A percentile compares a stretch with the other conserved stretches of the same genome.
Evolutionary conservation across 2,888 invertebrate genomes (phyloP).

Genomic region (Cloeon dipterum): DNA sequence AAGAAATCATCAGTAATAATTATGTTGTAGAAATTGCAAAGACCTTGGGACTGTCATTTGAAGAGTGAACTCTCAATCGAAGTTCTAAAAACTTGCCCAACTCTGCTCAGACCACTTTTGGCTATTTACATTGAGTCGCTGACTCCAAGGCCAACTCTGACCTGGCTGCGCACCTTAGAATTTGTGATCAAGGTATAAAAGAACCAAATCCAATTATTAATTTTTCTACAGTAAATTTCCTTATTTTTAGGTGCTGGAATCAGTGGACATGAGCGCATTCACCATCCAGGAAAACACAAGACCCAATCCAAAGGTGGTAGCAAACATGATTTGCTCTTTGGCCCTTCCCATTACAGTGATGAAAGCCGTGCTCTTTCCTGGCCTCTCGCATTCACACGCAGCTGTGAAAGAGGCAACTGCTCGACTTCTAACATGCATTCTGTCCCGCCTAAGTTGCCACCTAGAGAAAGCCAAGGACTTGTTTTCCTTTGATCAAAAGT

Average conservation of each 20-base stretch:
- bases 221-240: too few relatives aligned
- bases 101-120: constrained; percentile 35
- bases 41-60: constrained; percentile 7
- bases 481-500: too few relatives aligned
- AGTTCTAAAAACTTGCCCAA: constrained; percentile 8
- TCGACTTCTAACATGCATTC: background rate
- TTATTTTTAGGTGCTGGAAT: background rate
- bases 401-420: background rate
- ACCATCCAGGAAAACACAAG: background rate
- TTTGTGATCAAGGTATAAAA: constrained; percentile 16
- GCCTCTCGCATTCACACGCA: background rate
- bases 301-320: background rate
- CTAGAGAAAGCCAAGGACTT: too few relatives aligned
- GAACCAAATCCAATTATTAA: too few relatives aligned
- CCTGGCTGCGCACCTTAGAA: constrained; percentile 12
- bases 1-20: background rate
- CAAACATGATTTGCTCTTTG: background rate
- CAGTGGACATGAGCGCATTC: background rate
- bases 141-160: constrained; percentile 23
- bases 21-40: constrained; percentile 6
- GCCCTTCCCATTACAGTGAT: background rate
- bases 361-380: background rate
- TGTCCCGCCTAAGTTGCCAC: too few relatives aligned
- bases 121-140: constrained; percentile 31
- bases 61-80: constrained; percentile 6